A percentile compares a stretch with the other conserved stretches of the same genome.
Conservation (phyloP, 2,113 vertebrate genomes). For the Pseudonaja textilis region DNA sequence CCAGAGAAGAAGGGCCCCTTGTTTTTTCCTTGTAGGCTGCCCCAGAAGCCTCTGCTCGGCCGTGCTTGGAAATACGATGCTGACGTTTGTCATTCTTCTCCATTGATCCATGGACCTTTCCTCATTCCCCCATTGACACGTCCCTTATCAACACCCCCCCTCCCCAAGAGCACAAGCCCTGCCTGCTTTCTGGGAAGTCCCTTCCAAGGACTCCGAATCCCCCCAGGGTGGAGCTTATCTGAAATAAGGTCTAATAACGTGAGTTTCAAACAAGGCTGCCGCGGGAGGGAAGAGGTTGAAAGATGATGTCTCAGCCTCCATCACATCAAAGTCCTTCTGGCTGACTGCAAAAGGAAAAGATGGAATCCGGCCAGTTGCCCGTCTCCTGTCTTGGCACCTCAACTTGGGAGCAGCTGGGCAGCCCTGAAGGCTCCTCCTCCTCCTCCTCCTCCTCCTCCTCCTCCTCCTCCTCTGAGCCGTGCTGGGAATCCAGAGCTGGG, state of each 20-base stretch:
- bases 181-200: not conserved
- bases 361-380: not conserved
- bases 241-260: not conserved
- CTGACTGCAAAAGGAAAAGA: not conserved
- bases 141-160: not conserved
- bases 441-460: fast-evolving
- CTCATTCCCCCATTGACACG: not conserved
- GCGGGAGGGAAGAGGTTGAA: not conserved
- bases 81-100: not conserved
- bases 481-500: not conserved
- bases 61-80: not conserved
- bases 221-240: not conserved
- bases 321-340: not conserved
- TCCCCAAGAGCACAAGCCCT: not conserved
- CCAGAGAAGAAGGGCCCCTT: not conserved
- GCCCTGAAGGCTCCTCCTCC: fast-evolving
- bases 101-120: not conserved
- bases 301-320: not conserved
- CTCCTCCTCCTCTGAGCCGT: fast-evolving
- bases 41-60: not conserved
- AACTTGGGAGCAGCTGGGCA: not conserved
- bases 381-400: not conserved
- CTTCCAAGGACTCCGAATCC: not conserved
- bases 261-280: not conserved
- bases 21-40: not conserved